Evolutionary conservation across 1,140 invertebrate genomes (phyloP).

Genomic region (Sitobion miscanthi): DNA sequence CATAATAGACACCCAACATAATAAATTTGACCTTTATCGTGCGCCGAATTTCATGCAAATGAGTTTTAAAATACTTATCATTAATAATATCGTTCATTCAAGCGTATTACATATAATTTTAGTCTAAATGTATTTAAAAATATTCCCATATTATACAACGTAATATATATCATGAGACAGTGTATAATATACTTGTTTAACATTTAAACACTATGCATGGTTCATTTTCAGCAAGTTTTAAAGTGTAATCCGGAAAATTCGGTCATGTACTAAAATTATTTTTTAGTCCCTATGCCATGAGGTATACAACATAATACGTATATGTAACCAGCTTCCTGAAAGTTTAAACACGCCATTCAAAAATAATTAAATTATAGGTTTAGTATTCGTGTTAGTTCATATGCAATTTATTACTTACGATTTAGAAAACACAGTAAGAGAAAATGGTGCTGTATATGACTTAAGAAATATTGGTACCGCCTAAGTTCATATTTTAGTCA

Average conservation of each 20-base stretch:
- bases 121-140: neutral
- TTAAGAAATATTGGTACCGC: neutral
- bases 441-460: neutral
- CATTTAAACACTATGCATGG: neutral
- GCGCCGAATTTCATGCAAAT: neutral
- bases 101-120: neutral
- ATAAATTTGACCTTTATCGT: neutral
- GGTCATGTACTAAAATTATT: neutral
- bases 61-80: neutral
- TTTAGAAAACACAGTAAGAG: neutral
- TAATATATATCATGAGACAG: neutral
- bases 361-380: neutral
- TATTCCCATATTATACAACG: neutral
- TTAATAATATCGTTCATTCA: neutral
- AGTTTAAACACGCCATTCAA: neutral
- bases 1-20: neutral
- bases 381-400: neutral
- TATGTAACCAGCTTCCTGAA: neutral
- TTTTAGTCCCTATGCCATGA: neutral
- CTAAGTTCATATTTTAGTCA: neutral
- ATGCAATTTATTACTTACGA: neutral
- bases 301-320: neutral
- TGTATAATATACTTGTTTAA: neutral
- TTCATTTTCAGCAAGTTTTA: neutral
- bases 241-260: conserved; percentile 10